Conservation (phyloP, 2,797 vertebrate species). For the Acomys russatus region DNA sequence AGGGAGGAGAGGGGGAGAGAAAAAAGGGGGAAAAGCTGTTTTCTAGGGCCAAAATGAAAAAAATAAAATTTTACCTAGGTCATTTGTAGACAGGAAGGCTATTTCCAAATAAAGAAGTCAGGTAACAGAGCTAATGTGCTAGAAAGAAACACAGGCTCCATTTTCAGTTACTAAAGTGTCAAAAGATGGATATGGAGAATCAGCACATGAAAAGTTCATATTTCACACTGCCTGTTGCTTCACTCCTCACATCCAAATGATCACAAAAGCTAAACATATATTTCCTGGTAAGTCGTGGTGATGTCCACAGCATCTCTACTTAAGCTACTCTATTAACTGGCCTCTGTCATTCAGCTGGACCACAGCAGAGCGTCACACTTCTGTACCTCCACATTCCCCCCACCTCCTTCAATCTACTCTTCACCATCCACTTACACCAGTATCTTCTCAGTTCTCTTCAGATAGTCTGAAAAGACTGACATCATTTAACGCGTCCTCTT, state of each 20-base stretch:
- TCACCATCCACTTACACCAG: conserved; percentile 29
- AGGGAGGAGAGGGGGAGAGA: too few species aligned
- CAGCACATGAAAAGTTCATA: conserved; percentile 1
- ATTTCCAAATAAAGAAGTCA: conserved; percentile 20
- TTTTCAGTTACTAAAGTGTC: conserved; percentile 49
- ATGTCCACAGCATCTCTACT: background rate
- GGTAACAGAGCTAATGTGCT: background rate
- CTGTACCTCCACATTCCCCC: background rate
- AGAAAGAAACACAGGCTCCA: background rate
- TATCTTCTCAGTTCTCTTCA: background rate
- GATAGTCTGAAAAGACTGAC: conserved; percentile 14
- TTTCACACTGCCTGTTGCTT: conserved; percentile 32
- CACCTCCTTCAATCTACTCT: background rate
- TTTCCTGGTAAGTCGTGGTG: conserved; percentile 28
- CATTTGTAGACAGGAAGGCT: background rate
- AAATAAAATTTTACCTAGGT: background rate
- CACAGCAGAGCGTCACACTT: conserved; percentile 53
- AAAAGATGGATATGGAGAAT: background rate
- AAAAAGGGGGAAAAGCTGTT: background rate
- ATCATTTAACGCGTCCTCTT: conserved; percentile 36
- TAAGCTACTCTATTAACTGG: background rate
- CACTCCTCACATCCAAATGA: conserved; percentile 36
- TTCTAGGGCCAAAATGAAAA: background rate
- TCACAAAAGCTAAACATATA: conserved; percentile 21
- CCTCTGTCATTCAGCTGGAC: background rate